These are phyloP conservation scores for Lypha dubia DNA, from an alignment of 2,888 invertebrate species.

Conservation along the genomic window DNA sequence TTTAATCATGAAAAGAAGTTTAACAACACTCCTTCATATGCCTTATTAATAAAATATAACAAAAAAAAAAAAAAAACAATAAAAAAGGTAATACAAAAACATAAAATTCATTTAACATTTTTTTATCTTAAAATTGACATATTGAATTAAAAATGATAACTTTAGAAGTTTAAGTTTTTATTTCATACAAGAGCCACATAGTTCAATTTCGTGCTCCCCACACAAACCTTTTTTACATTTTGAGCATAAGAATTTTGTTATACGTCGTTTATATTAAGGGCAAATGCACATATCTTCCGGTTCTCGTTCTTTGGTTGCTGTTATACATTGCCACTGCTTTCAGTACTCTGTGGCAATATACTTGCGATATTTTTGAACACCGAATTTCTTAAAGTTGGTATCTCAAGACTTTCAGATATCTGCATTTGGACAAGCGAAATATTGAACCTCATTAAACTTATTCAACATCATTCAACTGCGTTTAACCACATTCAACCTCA, in stretches of 20 bases:
- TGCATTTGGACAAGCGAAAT: conserved; percentile 27
- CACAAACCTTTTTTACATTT: conserved; percentile 58
- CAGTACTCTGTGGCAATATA: neutral
- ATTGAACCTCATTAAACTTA: too few species aligned
- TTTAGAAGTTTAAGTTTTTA: neutral
- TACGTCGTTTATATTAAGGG: too few species aligned
- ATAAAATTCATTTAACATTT: conserved; percentile 7
- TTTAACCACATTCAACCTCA: too few species aligned
- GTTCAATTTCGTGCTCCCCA: conserved; percentile 5
- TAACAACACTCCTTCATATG: neutral
- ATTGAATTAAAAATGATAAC: neutral
- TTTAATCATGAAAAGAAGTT: too few species aligned
- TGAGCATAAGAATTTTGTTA: conserved; percentile 49
- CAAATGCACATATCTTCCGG: conserved; percentile 43
- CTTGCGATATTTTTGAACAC: conserved; percentile 25
- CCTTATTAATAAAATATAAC: conserved; percentile 1
- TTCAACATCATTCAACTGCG: too few species aligned
- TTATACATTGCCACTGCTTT: conserved; percentile 4
- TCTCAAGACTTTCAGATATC: conserved; percentile 34
- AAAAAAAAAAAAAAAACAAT: conserved; percentile 7
- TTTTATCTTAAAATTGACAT: conserved; percentile 2
- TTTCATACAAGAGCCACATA: conserved; percentile 25
- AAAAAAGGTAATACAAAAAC: neutral
- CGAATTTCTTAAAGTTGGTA: too few species aligned
- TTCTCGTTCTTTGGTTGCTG: conserved; percentile 28